Conservation (phyloP, 2,888 invertebrate species). For the Apeira syringaria region DNA sequence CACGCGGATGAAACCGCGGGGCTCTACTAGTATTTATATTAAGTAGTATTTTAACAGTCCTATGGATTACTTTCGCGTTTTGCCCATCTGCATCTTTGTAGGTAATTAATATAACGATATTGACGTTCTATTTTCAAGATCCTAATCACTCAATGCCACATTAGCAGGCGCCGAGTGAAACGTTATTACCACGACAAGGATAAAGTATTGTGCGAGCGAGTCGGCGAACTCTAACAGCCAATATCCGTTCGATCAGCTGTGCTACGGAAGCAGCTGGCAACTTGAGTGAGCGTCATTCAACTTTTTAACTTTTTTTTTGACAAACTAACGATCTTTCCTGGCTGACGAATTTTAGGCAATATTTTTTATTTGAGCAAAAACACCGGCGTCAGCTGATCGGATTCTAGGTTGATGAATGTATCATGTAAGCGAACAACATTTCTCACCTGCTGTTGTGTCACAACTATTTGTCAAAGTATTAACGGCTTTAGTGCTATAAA, state of each 20-base stretch:
- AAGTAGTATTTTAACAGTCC: too few relatives aligned
- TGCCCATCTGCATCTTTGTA: too few relatives aligned
- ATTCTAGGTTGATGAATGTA: slow-evolving; percentile 40
- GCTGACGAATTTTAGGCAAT: slow-evolving; percentile 49
- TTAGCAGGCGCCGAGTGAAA: slow-evolving; percentile 58
- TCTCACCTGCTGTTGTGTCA: slow-evolving; percentile 36
- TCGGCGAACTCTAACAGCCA: slow-evolving; percentile 64
- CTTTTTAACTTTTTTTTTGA: slow-evolving; percentile 45
- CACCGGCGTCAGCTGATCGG: slow-evolving; percentile 43
- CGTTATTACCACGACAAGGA: slow-evolving; percentile 56
- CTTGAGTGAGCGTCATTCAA: slow-evolving; percentile 62
- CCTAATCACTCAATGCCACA: slow-evolving; percentile 47
- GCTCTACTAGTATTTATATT: too few relatives aligned
- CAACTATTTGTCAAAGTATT: slow-evolving; percentile 18
- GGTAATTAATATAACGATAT: too few relatives aligned
- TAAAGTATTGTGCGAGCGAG: slow-evolving; percentile 46
- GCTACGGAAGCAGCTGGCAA: slow-evolving; percentile 77
- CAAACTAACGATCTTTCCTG: slow-evolving; percentile 54
- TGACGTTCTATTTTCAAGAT: slow-evolving; percentile 18
- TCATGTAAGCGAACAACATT: slow-evolving; percentile 33
- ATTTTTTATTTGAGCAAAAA: slow-evolving; percentile 48
- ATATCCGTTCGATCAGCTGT: slow-evolving; percentile 82
- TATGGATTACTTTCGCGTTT: too few relatives aligned
- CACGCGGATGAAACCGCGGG: too few relatives aligned
- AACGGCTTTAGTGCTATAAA: slow-evolving; percentile 13